phyloP scores from a whole-genome alignment of 2,888 invertebrate genomes.

The Brenthis ino region DNA sequence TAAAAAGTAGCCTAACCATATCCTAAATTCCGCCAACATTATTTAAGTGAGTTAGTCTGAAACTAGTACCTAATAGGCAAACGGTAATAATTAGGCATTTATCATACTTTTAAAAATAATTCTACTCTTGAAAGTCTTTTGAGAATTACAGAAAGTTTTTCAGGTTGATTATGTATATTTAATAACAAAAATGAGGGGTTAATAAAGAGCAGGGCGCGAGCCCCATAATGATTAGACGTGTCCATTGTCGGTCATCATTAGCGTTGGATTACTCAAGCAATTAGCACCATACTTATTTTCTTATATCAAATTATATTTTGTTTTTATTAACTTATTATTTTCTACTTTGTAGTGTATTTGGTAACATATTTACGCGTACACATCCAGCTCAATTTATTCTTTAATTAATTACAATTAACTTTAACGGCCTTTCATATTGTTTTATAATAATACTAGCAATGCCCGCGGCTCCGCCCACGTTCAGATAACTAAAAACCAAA shows the following conservation, averaged over 20 bases:
- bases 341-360: not conserved
- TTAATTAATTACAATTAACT: no score
- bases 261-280: conserved; percentile 46
- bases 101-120: no score
- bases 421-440: no score
- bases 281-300: conserved; percentile 8
- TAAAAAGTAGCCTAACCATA: no score
- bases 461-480: no score
- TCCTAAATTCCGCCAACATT: no score
- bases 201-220: conserved; percentile 35
- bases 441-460: no score
- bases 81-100: no score
- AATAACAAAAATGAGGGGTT: conserved; percentile 26
- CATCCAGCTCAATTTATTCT: no score
- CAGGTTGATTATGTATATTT: conserved; percentile 6
- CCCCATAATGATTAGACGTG: conserved; percentile 54
- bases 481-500: no score
- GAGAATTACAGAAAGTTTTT: not conserved
- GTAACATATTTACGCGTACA: not conserved
- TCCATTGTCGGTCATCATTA: conserved; percentile 61
- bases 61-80: no score
- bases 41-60: no score
- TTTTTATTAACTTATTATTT: not conserved
- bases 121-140: not conserved
- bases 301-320: conserved; percentile 2